A percentile compares a stretch with the other conserved stretches of the same genome.
Conservation (phyloP, 2,797 vertebrate genomes). For the Tragopan temminckii region DNA sequence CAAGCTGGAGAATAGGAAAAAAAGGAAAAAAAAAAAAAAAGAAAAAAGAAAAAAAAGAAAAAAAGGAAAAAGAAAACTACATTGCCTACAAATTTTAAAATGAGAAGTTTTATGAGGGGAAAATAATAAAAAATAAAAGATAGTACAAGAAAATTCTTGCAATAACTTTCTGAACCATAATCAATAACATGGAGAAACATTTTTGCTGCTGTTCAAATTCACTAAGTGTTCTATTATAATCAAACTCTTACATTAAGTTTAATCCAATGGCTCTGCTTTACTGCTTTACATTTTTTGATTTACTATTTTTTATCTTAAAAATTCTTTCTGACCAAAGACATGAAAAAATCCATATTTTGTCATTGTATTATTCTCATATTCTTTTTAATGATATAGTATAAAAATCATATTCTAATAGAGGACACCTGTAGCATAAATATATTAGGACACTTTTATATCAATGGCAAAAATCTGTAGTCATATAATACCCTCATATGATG, state of each 20-base stretch:
- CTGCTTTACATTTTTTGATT: constrained; percentile 19
- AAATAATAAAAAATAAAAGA: not conserved
- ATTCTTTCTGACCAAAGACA: constrained; percentile 52
- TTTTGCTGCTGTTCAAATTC: not conserved
- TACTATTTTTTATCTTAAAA: constrained; percentile 41
- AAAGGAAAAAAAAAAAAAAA: too few species aligned
- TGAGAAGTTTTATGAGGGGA: not conserved
- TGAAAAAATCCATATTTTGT: constrained; percentile 78
- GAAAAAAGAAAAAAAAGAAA: not conserved
- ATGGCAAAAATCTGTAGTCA: constrained; percentile 47
- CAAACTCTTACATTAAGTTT: not conserved
- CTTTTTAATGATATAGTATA: constrained; percentile 76
- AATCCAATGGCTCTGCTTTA: not conserved
- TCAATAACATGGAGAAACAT: not conserved
- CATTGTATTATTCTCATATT: constrained; percentile 77
- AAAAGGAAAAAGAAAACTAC: not conserved
- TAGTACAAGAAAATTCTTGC: not conserved
- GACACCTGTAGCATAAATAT: constrained; percentile 73
- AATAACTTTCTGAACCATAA: not conserved
- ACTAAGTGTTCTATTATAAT: not conserved
- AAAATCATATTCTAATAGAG: constrained; percentile 76
- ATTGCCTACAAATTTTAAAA: not conserved
- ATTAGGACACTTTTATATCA: constrained; percentile 78
- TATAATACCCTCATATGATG: constrained; percentile 35
- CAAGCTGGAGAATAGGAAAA: not conserved